Evolutionary conservation across 1,140 invertebrate genomes (phyloP).

Genomic region (Chymomyza costata): DNA sequence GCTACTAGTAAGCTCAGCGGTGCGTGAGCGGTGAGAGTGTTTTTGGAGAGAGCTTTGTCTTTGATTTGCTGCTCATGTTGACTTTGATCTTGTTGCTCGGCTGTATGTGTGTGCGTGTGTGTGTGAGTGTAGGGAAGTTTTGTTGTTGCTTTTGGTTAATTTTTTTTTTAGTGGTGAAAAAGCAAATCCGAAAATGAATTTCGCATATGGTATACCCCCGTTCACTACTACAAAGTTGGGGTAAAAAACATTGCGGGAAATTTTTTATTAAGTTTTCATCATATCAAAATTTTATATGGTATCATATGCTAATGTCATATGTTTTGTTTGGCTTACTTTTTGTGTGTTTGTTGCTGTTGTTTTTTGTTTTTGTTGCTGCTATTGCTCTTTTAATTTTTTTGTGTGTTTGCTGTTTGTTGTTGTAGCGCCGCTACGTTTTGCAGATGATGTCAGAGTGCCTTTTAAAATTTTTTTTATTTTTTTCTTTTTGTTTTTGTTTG

Average conservation of each 20-base stretch:
- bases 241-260: conserved; percentile 1
- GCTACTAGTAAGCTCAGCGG: too few species aligned
- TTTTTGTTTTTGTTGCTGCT: conserved; percentile 9
- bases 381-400: conserved; percentile 2
- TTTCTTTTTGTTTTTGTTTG: conserved; percentile 15
- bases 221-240: background rate
- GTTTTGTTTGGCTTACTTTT: conserved; percentile 23
- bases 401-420: conserved; percentile 14
- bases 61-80: conserved; percentile 35
- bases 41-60: background rate
- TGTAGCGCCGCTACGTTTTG: conserved; percentile 23
- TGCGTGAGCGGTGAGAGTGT: too few species aligned
- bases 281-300: background rate
- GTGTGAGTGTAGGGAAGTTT: conserved; percentile 20
- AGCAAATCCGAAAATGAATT: conserved; percentile 4
- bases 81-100: conserved; percentile 66
- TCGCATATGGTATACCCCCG: conserved; percentile 3
- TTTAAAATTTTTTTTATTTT: conserved; percentile 29
- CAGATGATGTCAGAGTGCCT: conserved; percentile 65
- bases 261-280: conserved; percentile 18
- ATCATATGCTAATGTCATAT: too few species aligned
- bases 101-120: conserved; percentile 18
- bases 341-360: conserved; percentile 31
- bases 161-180: conserved; percentile 48
- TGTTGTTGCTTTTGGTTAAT: conserved; percentile 33